These are phyloP conservation scores for Anoncus sp. DNA, from an alignment of 2,888 invertebrate genomes.

Conservation along the genomic window DNA sequence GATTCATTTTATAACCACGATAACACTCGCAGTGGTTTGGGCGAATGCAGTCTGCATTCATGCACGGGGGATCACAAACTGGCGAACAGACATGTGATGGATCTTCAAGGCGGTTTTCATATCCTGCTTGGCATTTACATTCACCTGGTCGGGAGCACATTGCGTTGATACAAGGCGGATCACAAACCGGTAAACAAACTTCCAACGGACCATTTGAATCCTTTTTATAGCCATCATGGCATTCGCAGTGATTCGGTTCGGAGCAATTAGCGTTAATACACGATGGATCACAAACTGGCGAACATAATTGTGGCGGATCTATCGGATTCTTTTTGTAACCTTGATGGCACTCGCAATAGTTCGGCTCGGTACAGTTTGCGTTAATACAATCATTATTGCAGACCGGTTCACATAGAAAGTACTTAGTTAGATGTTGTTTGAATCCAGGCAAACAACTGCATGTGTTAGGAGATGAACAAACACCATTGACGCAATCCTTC, in stretches of 20 bases:
- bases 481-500: slow-evolving; percentile 1
- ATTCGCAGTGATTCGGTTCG: slow-evolving; percentile 29
- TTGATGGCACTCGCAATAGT: slow-evolving; percentile 34
- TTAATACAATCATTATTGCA: slow-evolving; percentile 27
- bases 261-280: slow-evolving; percentile 9
- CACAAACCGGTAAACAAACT: slow-evolving; percentile 17
- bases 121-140: slow-evolving; percentile 35
- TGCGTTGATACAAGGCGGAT: background rate
- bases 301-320: slow-evolving; percentile 1
- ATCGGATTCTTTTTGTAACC: slow-evolving; percentile 11
- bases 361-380: slow-evolving; percentile 15
- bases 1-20: slow-evolving; percentile 9
- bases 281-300: slow-evolving; percentile 1
- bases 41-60: slow-evolving; percentile 11
- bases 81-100: slow-evolving; percentile 27
- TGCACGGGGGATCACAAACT: slow-evolving; percentile 29
- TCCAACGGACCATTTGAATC: background rate
- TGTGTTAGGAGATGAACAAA: slow-evolving; percentile 13
- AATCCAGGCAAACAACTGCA: slow-evolving; percentile 20
- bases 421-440: background rate
- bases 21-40: slow-evolving; percentile 29
- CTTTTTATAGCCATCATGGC: slow-evolving; percentile 23
- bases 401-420: slow-evolving; percentile 21
- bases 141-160: slow-evolving; percentile 11
- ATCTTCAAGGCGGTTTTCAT: background rate